Conservation (phyloP, 2,797 vertebrate species). For the Hyperoplus immaculatus region DNA sequence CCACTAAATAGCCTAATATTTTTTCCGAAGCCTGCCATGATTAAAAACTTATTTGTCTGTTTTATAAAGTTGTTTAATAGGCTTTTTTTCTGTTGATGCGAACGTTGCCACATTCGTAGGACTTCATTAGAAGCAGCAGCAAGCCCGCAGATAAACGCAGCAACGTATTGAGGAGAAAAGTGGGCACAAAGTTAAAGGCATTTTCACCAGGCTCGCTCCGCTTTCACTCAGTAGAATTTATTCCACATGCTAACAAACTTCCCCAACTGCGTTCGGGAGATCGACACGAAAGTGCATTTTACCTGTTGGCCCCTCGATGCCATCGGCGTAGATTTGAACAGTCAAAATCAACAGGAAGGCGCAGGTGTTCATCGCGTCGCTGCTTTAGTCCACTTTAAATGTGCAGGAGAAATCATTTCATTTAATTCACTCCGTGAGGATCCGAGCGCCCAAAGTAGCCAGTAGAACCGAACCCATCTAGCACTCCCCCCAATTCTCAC, state of each 20-base stretch:
- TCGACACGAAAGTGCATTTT: slow-evolving; percentile 56
- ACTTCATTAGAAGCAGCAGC: slow-evolving; percentile 13
- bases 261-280: slow-evolving; percentile 35
- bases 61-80: slow-evolving; percentile 33
- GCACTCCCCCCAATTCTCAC: slow-evolving; percentile 66
- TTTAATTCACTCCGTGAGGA: slow-evolving; percentile 73
- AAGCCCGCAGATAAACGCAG: slow-evolving; percentile 31
- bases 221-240: slow-evolving; percentile 56
- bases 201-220: slow-evolving; percentile 52
- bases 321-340: slow-evolving; percentile 87
- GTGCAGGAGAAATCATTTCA: slow-evolving; percentile 77
- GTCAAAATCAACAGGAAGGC: slow-evolving; percentile 86
- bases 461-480: slow-evolving; percentile 73
- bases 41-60: not conserved
- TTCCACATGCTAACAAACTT: slow-evolving; percentile 51
- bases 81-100: not conserved
- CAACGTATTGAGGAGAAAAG: slow-evolving; percentile 19
- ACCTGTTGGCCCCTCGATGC: slow-evolving; percentile 90
- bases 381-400: slow-evolving; percentile 86
- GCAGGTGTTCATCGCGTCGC: slow-evolving; percentile 86
- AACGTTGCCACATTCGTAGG: not conserved
- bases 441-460: slow-evolving; percentile 58
- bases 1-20: no score
- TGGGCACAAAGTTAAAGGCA: slow-evolving; percentile 67
- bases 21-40: no score